Conservation (phyloP, 1,140 invertebrate species). For the Drosophila ficusphila region DNA sequence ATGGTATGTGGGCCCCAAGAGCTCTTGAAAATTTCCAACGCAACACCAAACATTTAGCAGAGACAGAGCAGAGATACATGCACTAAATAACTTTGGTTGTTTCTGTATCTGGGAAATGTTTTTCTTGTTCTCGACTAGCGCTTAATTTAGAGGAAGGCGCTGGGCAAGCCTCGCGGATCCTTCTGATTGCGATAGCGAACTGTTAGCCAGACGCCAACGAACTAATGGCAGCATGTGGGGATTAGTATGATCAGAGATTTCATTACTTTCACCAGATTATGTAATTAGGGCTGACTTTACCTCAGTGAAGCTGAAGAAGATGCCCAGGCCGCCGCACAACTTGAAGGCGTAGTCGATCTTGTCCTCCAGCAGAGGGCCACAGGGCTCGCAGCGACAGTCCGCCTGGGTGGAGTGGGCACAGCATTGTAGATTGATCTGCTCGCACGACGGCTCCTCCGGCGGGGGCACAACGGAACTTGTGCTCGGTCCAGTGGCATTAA, state of each 20-base stretch:
- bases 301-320: constrained; percentile 99
- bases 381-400: constrained; percentile 88
- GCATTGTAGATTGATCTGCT: constrained; percentile 81
- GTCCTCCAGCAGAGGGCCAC: constrained; percentile 90
- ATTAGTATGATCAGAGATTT: constrained; percentile 8
- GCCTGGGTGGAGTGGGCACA: constrained; percentile 49
- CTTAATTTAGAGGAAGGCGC: constrained; percentile 94
- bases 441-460: constrained; percentile 87
- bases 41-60: constrained; percentile 56
- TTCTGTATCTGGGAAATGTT: constrained; percentile 34
- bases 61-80: constrained; percentile 34
- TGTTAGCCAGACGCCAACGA: constrained; percentile 98
- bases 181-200: constrained; percentile 98
- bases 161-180: constrained; percentile 97
- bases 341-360: constrained; percentile 95
- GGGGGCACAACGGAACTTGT: constrained; percentile 60
- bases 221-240: constrained; percentile 88
- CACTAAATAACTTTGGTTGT: constrained; percentile 36
- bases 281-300: constrained; percentile 85
- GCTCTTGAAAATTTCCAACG: constrained; percentile 58
- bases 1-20: constrained; percentile 41
- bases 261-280: background rate
- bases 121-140: constrained; percentile 18
- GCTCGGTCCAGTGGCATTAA: constrained; percentile 84
- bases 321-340: constrained; percentile 94